Evolutionary conservation across 2,797 vertebrate species (phyloP), one percentile per base, ranked within the genome.

Genomic region (Bufotes viridis): DNA sequence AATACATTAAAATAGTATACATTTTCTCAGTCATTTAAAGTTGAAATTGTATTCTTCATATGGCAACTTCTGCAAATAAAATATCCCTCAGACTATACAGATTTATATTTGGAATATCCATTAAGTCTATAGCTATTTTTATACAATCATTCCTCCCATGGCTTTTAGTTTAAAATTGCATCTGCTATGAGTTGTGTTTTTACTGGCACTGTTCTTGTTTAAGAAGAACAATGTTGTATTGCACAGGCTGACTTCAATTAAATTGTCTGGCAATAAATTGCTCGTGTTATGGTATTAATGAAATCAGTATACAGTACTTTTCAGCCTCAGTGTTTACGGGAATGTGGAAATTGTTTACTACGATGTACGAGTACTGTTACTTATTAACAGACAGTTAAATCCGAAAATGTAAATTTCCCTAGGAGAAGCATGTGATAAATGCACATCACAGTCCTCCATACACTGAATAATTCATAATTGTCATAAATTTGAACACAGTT

Each of bases 331-430:
- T 91, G 78, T 90, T 92, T 90, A 91, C 72, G 83, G 87, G 85
- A 83, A 90, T 79, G 80, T 91, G 81, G 84, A 74, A 92, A 91
- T 81, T 91, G 89, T 91, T 91, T 91, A 91, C 86, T 90, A 90
- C 75, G 85, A 90, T 76, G 69, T 90, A 88, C 57, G 76, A 78
- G 83, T 88, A 76, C 72, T 70, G 88, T 42, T 80, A 80, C 78
- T 80, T 22, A 80, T 80, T 60, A 80, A 42, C 20, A 0, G 26
- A 60, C 57, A 80, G 29, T 8, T 79, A 29, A 10, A 58, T 79
- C 57, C 55, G 11, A 80, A 80, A 29, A 58, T 79, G 7, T 15
- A 57, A 26, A 79, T 57, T 78, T 24, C 10, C 75, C 22, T 55
- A 26, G 10, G 42, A 12, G 12, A 22, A 57, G 13, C 20, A n/a